These are phyloP conservation scores for Protosalanx chinensis DNA, from an alignment of 2,797 vertebrate species.

Conservation along the genomic window DNA sequence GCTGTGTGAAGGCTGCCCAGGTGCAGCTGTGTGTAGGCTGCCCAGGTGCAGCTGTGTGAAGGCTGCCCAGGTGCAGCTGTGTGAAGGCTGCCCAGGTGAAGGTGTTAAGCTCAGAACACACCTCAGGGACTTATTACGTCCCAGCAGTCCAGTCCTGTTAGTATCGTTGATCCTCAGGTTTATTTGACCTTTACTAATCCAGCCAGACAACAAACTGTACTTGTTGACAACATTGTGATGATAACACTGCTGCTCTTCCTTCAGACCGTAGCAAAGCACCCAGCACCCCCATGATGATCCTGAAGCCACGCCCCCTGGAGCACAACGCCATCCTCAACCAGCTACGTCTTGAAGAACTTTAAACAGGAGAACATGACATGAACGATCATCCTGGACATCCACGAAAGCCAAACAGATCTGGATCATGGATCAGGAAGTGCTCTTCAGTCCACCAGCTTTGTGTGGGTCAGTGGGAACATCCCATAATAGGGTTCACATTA, in stretches of 20 bases:
- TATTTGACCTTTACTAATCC: not conserved
- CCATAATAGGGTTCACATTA: not conserved
- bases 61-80: too few relatives aligned
- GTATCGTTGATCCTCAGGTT: not conserved
- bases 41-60: too few relatives aligned
- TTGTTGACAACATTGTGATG: not conserved
- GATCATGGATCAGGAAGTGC: not conserved
- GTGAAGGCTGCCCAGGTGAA: too few relatives aligned
- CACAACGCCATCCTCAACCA: too few relatives aligned
- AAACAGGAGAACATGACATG: not conserved
- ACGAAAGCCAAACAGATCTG: conserved; percentile 1
- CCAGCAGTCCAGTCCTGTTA: not conserved
- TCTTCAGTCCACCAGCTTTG: not conserved
- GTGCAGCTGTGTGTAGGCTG: too few relatives aligned
- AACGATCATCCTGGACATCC: not conserved
- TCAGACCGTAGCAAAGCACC: not conserved
- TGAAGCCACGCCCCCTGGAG: too few relatives aligned
- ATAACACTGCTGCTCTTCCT: not conserved
- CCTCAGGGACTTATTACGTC: not conserved
- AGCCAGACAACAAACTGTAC: not conserved
- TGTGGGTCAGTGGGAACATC: conserved; percentile 1
- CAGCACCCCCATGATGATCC: not conserved
- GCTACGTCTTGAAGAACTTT: too few relatives aligned
- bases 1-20: not conserved
- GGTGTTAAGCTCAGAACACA: too few relatives aligned